Conservation (phyloP, 2,113 vertebrate species). For the Macaca mulatta region DNA sequence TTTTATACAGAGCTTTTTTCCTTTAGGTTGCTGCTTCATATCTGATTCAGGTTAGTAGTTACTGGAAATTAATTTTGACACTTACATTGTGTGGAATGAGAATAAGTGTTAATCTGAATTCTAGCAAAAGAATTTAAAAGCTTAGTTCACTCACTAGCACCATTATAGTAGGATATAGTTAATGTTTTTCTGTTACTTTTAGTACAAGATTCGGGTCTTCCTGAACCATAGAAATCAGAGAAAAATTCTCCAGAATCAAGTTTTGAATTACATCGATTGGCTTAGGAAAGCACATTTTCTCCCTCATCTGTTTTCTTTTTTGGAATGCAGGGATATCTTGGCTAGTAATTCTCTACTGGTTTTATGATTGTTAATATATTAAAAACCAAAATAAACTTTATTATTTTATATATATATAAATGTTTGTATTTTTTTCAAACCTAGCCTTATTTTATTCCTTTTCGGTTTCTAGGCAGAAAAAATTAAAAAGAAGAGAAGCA, state of each 20-base stretch:
- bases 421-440: not conserved
- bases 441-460: conserved; percentile 11
- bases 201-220: conserved; percentile 47
- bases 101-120: conserved; percentile 63
- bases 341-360: conserved; percentile 47
- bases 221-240: not conserved
- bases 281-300: conserved; percentile 60
- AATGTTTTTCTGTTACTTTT: conserved; percentile 40
- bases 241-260: conserved; percentile 25
- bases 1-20: conserved; percentile 78
- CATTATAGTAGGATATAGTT: conserved; percentile 31
- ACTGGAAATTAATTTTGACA: conserved; percentile 69
- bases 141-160: conserved; percentile 59
- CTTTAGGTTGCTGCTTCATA: conserved; percentile 74
- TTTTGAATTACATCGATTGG: not conserved
- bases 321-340: conserved; percentile 25
- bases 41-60: conserved; percentile 77
- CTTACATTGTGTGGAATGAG: conserved; percentile 66
- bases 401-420: not conserved
- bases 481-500: conserved; percentile 97
- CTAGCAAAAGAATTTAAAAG: not conserved
- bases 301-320: conserved; percentile 18
- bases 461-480: conserved; percentile 93
- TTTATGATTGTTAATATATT: conserved; percentile 60
- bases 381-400: conserved; percentile 14